Conservation (phyloP, 2,113 vertebrate species). For the Nerophis ophidion region DNA sequence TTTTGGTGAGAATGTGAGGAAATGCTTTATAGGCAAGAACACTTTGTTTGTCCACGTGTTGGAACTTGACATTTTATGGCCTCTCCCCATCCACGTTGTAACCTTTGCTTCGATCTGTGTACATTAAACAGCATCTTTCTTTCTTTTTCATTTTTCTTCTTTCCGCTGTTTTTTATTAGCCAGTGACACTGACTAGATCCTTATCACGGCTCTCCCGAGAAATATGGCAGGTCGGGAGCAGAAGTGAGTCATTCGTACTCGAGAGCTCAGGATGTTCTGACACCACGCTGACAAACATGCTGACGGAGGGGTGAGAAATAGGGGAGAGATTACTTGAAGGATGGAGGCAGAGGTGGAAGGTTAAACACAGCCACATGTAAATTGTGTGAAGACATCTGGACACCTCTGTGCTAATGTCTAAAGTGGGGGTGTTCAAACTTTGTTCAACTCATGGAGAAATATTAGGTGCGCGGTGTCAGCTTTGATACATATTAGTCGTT, state of each 20-base stretch:
- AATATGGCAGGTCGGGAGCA: not conserved
- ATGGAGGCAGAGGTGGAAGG: constrained; percentile 44
- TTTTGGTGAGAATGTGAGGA: too few species aligned
- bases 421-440: too few species aligned
- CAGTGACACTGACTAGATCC: not conserved
- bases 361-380: constrained; percentile 66
- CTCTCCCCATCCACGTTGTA: not conserved
- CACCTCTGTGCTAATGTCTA: not conserved
- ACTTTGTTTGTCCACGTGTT: not conserved
- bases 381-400: constrained; percentile 51
- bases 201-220: not conserved
- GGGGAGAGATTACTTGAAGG: constrained; percentile 19
- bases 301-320: constrained; percentile 47
- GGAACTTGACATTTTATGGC: not conserved
- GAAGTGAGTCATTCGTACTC: not conserved
- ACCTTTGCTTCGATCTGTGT: not conserved
- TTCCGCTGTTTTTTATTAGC: not conserved
- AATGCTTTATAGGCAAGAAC: not conserved
- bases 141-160: not conserved
- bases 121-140: not conserved
- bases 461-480: too few species aligned
- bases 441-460: too few species aligned
- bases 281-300: constrained; percentile 36
- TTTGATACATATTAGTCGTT: too few species aligned
- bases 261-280: constrained; percentile 15